Base-by-base conservation (phyloP, 2,113 vertebrate species). In the Atractosteus spatula region DNA sequence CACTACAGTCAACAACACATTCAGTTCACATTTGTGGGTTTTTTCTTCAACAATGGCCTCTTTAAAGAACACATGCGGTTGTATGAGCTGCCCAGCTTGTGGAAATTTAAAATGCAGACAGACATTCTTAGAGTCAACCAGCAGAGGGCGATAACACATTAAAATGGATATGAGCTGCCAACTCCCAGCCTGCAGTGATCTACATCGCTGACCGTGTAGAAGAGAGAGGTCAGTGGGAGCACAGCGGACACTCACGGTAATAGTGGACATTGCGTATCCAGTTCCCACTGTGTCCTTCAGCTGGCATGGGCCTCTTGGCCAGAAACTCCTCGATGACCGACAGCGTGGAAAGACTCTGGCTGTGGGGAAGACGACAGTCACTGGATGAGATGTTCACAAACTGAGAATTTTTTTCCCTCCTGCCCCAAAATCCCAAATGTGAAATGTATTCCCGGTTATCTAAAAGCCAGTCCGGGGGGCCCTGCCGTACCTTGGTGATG, bases 311-410 rank as follows among this genome's bases (percentile, higher is more conserved):
- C 81, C 94, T 92, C 81, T 96, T 95, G 64, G 92, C 91, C 80
- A 99, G 91, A 87, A 98, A 99, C 71, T 97, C 95, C 83, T 99
- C 97, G 41, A 99, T 98, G 83, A 99, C 94, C n/a, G 94, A 91
- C 83, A 99, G 89, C 0, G 97, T 99, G 66, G 95, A 98, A 85
- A 99, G 90, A 82, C 97, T 99, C 91, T 99, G 97, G 88, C 97
- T 99, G 81, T 62, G 83, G 81, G 42, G 54, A 13, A 51, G 51
- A 59, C 14, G 56, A 71, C 41, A 62, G 59, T 14, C 14, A 17
- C 17, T 29, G 29, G 29, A 29, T 29, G 29, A 29, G 29, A 29
- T 29, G 29, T 29, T 29, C 29, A 29, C 29, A 29, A 29, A 1
- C 29, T 1, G 29, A 29, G 29, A 29, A 2, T 29, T 29, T 2